phyloP scores from a whole-genome alignment of 1,140 invertebrate genomes.

The Papilio dardanus region DNA sequence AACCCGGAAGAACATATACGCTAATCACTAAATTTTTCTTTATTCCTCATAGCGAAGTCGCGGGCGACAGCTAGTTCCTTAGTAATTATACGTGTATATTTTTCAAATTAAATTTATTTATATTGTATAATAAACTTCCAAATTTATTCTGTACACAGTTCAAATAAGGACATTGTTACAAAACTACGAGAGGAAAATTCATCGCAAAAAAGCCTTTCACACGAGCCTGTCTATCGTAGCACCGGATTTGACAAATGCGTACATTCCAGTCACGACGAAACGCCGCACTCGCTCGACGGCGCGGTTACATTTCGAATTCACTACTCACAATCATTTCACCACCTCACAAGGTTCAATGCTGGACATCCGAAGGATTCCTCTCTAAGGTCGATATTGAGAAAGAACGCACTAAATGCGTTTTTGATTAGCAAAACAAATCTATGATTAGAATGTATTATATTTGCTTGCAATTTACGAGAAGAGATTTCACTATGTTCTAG shows the following conservation, averaged over 20 bases:
- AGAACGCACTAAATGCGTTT: background rate
- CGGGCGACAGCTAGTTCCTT: too few species aligned
- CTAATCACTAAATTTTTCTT: too few species aligned
- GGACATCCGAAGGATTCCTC: conserved; percentile 28
- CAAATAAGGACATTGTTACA: background rate
- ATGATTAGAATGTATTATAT: background rate
- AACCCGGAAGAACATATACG: too few species aligned
- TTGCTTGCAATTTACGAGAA: background rate
- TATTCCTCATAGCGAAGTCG: too few species aligned
- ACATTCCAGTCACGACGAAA: conserved; percentile 32
- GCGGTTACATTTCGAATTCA: conserved; percentile 10
- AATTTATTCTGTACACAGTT: background rate
- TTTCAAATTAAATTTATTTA: background rate
- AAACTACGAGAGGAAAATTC: conserved; percentile 6
- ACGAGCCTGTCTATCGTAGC: background rate
- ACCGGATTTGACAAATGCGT: conserved; percentile 23
- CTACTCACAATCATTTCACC: conserved; percentile 17
- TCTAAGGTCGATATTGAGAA: conserved; percentile 25
- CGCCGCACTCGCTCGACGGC: background rate
- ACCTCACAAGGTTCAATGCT: conserved; percentile 14
- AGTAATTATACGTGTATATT: too few species aligned
- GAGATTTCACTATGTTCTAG: background rate
- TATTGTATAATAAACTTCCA: background rate
- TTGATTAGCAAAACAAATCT: background rate
- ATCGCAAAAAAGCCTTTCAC: conserved; percentile 8